These are phyloP conservation scores for Neuroterus valhalla DNA, from an alignment of 1,140 invertebrate genomes.

Conservation along the genomic window DNA sequence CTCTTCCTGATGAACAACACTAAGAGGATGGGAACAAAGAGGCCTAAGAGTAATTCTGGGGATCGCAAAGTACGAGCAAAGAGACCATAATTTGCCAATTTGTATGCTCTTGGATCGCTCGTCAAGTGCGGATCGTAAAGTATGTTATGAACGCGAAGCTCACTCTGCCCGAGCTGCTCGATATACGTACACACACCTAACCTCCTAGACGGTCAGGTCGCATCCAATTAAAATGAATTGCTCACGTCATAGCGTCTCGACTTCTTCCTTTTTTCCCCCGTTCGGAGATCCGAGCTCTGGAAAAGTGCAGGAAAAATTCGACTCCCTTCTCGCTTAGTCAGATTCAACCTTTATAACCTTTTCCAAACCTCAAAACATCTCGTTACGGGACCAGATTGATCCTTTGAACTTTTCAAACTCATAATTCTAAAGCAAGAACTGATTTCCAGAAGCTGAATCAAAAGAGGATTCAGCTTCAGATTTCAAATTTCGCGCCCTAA, in stretches of 20 bases:
- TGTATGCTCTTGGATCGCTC: slow-evolving; percentile 47
- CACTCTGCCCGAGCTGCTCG: slow-evolving; percentile 17
- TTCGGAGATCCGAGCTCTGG: background rate
- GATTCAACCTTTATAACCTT: background rate
- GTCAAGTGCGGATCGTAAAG: slow-evolving; percentile 51
- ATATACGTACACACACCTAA: background rate
- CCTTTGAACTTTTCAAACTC: background rate
- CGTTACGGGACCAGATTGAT: background rate
- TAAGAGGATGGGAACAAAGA: background rate
- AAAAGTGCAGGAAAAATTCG: slow-evolving; percentile 12
- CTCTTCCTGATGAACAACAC: background rate
- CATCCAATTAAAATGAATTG: slow-evolving; percentile 59
- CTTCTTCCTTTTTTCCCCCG: background rate
- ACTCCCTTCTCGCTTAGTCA: background rate
- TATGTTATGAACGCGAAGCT: slow-evolving; percentile 51
- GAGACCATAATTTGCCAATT: slow-evolving; percentile 55
- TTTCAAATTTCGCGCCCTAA: too few species aligned
- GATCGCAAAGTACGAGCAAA: background rate
- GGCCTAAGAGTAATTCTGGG: background rate
- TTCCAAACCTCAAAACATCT: slow-evolving; percentile 7
- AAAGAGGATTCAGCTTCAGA: too few species aligned
- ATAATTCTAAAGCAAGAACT: background rate
- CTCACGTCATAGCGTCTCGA: slow-evolving; percentile 46
- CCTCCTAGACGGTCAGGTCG: background rate
- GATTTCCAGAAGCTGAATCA: background rate